Base-by-base conservation (phyloP, 2,888 invertebrate genomes). In the Temnothorax rugatulus region DNA sequence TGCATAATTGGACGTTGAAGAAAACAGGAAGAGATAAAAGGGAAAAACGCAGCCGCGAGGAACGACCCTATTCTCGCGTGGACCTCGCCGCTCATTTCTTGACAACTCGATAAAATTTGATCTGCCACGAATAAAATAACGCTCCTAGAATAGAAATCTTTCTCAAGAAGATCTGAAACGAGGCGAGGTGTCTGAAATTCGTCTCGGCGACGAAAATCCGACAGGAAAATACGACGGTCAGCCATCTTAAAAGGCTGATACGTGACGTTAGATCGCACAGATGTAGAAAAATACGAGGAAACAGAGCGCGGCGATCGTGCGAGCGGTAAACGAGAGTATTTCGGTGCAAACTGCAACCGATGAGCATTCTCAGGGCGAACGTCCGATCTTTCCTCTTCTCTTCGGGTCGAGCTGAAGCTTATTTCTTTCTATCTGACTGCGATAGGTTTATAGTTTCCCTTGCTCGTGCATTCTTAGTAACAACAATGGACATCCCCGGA, bases 181-280 rank as follows among this genome's bases (percentile, higher is more conserved):
- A 74, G n/a, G 38, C 9, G 11, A 50, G n/a, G 11, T n/a, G n/a
- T 4, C n/a, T 34, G 34, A 34, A 7, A 34, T 7, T 34, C n/a
- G 18, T n/a, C 18, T 54, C 9, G 9, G 13, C 47, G 8, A 44
- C 9, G 34, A 74, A 71, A 38, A 66, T 44, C 2, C n/a, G n/a
- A 66, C 8, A 2, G 8, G 41, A n/a, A 77, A 77, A 41, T 13
- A 41, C 4, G 15, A 52, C 38, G 5, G 13, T 77, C 75, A 52
- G 66, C 64, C 64, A 66, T 41, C 25, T 77, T 77, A 66, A 41
- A 54, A 54, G n/a, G 15, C 34, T 21, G 29, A 64, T 18, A 29
- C 15, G n/a, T 44, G 25, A 54, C 18, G 13, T n/a, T 76, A 52
- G 21, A 63, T 38, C 18, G 44, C 25, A n/a, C 5, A 64, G 38